Evolutionary conservation across 2,888 invertebrate species (phyloP).

Genomic region (Metacarcinus magister): DNA sequence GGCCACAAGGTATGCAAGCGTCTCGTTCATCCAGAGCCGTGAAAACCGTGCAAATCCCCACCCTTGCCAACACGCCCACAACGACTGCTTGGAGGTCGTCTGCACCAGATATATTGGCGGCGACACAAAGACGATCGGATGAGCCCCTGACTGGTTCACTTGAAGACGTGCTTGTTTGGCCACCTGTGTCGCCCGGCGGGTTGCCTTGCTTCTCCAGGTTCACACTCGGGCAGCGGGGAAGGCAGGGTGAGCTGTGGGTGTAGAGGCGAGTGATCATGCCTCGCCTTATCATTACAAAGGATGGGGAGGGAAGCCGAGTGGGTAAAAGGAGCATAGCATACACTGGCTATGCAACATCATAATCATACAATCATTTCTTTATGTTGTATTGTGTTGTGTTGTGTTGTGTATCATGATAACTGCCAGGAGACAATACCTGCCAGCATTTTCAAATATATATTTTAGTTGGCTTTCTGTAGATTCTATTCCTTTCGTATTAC

Average conservation of each 20-base stretch:
- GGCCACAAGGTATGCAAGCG: background rate
- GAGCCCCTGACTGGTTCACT: background rate
- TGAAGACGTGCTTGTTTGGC: background rate
- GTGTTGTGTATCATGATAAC: background rate
- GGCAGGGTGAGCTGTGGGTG: background rate
- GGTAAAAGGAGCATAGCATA: background rate
- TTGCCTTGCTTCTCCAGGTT: background rate
- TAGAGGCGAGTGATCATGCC: background rate
- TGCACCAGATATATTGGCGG: background rate
- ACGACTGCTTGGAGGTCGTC: background rate
- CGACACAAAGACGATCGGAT: conserved; percentile 23
- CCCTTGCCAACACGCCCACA: background rate
- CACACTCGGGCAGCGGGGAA: background rate
- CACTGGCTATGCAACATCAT: background rate
- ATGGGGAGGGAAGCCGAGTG: background rate
- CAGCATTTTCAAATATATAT: too few relatives aligned
- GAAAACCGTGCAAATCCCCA: background rate
- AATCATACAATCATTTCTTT: background rate
- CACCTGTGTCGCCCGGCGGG: background rate
- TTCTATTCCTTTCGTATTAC: background rate
- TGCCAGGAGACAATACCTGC: background rate
- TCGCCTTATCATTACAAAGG: background rate
- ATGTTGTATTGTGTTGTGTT: background rate
- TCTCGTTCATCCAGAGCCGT: background rate
- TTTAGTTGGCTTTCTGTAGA: background rate